Evolutionary conservation across 2,113 vertebrate species (phyloP), one percentile per base, ranked within the genome.

Genomic region (Tychaedon coryphoeus): DNA sequence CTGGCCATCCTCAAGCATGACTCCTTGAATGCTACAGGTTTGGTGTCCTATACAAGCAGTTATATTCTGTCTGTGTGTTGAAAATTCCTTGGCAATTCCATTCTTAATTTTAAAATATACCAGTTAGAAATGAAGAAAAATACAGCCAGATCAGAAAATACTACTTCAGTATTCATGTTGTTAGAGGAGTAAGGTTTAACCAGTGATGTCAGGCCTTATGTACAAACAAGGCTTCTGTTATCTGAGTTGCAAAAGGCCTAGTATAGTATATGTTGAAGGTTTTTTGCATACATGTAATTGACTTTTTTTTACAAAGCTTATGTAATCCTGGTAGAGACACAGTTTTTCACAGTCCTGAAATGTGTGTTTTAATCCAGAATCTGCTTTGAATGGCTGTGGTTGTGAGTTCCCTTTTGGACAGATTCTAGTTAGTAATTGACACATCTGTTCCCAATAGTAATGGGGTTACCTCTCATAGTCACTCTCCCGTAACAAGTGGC

Each of bases 261-360:
- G 16, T 34, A 12, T 26, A 10, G 16, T 34, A 12, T 14, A 5
- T 47, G 16, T 10, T 51, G 13, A 24, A 4, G 0, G 1, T 26
- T 66, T 62, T 70, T n/a, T 93, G 31, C 1, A 0, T 61, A 7
- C 3, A 10, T 0, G 11, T 67, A 42, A 23, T 23, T 53, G 36
- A 61, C 25, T 38, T 47, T 1, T 91, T 92, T 86, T 45, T 26
- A 56, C 4, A 10, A 33, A 73, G 34, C 0, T 40, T 67, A 17
- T 2, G 10, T 38, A 25, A 8, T 65, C 23, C 12, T 43, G 10
- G 20, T 87, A 60, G 33, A 28, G 13, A 36, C 2, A 12, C 1
- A 0, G 5, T 19, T 64, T 76, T 74, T 54, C 1, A 0, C 0
- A 58, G 26, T 67, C 34, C n/a, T 76, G 19, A 75, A 75, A 51